Evolutionary conservation across 2,888 invertebrate species (phyloP).

Genomic region (Tethea ocularis): DNA sequence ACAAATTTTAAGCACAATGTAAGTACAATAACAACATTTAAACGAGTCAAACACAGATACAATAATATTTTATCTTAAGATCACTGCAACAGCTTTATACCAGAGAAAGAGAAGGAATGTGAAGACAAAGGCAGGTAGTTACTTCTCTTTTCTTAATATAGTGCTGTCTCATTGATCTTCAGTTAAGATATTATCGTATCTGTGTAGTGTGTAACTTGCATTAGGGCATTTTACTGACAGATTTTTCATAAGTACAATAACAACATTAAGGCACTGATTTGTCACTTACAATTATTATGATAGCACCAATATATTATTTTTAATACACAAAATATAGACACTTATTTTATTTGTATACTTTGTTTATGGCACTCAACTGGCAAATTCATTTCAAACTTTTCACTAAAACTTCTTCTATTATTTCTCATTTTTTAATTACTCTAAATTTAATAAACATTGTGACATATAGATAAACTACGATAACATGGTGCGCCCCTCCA

Average conservation of each 20-base stretch:
- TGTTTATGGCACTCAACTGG: conserved; percentile 1
- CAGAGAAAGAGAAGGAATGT: too few relatives aligned
- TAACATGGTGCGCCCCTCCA: too few relatives aligned
- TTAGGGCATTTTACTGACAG: conserved; percentile 35
- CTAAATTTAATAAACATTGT: neutral
- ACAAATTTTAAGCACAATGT: conserved; percentile 53
- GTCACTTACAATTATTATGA: conserved; percentile 32
- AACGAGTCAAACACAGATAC: too few relatives aligned
- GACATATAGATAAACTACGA: neutral
- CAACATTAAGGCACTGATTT: conserved; percentile 42
- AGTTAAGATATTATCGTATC: too few relatives aligned
- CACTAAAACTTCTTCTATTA: neutral
- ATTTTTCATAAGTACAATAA: too few relatives aligned
- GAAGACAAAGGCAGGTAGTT: too few relatives aligned
- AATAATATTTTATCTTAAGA: too few relatives aligned
- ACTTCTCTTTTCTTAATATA: too few relatives aligned
- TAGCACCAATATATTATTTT: conserved; percentile 34
- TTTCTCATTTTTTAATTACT: neutral
- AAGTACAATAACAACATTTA: conserved; percentile 61
- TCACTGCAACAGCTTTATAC: too few relatives aligned
- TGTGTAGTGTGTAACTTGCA: too few relatives aligned
- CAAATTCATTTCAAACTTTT: neutral
- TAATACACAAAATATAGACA: conserved; percentile 11
- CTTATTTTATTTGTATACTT: conserved; percentile 24
- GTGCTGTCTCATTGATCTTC: too few relatives aligned